These are phyloP conservation scores for Eilema depressum DNA, from an alignment of 2,888 invertebrate genomes.

Conservation along the genomic window DNA sequence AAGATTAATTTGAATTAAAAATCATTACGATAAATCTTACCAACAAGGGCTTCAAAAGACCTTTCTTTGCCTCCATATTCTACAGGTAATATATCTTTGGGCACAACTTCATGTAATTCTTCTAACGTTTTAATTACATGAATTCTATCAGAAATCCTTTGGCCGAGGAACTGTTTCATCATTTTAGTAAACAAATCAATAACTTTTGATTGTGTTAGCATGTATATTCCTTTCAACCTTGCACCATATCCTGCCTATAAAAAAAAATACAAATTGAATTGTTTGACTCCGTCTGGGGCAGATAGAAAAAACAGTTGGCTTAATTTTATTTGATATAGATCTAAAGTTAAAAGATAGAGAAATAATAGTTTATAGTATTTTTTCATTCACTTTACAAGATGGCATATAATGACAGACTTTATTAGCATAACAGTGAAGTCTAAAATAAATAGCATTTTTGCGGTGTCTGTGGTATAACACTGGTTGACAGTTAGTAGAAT, in stretches of 20 bases:
- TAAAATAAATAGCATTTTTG: too few relatives aligned
- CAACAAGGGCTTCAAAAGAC: conserved; percentile 32
- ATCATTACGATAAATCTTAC: background rate
- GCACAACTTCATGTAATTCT: conserved; percentile 47
- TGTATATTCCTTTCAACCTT: conserved; percentile 53
- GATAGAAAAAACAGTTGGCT: too few relatives aligned
- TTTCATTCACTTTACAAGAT: too few relatives aligned
- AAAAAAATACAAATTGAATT: background rate
- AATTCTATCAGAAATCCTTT: conserved; percentile 56
- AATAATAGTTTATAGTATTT: too few relatives aligned
- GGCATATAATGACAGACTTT: too few relatives aligned
- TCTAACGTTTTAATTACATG: conserved; percentile 48
- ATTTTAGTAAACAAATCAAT: conserved; percentile 55
- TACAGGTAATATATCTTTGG: conserved; percentile 52
- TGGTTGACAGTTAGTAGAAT: too few relatives aligned
- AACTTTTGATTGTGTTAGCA: conserved; percentile 57
- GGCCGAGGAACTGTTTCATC: conserved; percentile 56
- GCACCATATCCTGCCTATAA: conserved; percentile 61
- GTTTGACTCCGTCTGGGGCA: too few relatives aligned
- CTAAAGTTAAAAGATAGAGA: too few relatives aligned
- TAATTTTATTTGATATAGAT: too few relatives aligned
- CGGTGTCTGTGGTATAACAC: too few relatives aligned
- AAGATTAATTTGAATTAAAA: too few relatives aligned
- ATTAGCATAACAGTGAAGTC: too few relatives aligned
- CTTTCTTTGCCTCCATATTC: conserved; percentile 60